A percentile compares a stretch with the other conserved stretches of the same genome.
phyloP scores from a whole-genome alignment of 2,797 vertebrate genomes.

The Onychomys arenicola region DNA sequence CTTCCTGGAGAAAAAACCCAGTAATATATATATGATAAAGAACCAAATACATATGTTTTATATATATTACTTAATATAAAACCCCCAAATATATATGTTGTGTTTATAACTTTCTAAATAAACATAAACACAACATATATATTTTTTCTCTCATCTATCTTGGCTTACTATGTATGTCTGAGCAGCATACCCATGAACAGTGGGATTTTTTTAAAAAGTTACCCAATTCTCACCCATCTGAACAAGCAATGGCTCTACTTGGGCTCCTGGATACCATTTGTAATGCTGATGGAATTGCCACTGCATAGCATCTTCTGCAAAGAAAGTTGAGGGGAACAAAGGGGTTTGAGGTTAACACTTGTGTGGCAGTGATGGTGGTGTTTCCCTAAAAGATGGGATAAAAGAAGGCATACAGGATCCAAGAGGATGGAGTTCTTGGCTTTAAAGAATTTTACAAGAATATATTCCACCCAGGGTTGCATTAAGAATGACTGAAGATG shows the following conservation, averaged over 20 bases:
- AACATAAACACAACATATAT: neutral
- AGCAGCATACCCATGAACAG: constrained; percentile 25
- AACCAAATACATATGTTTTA: neutral
- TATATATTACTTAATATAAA: neutral
- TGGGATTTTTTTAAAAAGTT: neutral
- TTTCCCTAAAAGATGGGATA: neutral
- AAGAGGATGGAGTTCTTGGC: neutral
- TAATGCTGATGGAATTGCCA: constrained; percentile 61
- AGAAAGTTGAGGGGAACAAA: constrained; percentile 61
- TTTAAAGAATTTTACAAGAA: neutral
- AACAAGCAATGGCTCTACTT: constrained; percentile 53
- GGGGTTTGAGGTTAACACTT: constrained; percentile 40
- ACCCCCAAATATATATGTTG: too few relatives aligned
- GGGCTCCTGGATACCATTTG: constrained; percentile 60
- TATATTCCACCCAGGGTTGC: neutral
- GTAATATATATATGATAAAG: neutral
- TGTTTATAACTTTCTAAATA: too few relatives aligned
- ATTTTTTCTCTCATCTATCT: neutral
- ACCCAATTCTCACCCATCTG: constrained; percentile 41
- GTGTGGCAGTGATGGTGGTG: neutral
- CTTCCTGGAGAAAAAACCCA: neutral
- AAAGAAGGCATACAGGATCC: neutral
- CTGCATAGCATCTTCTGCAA: constrained; percentile 40
- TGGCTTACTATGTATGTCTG: neutral
- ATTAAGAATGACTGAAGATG: neutral